These are phyloP conservation scores for Axea sp. DNA, from an alignment of 2,888 invertebrate species.

Conservation along the genomic window DNA sequence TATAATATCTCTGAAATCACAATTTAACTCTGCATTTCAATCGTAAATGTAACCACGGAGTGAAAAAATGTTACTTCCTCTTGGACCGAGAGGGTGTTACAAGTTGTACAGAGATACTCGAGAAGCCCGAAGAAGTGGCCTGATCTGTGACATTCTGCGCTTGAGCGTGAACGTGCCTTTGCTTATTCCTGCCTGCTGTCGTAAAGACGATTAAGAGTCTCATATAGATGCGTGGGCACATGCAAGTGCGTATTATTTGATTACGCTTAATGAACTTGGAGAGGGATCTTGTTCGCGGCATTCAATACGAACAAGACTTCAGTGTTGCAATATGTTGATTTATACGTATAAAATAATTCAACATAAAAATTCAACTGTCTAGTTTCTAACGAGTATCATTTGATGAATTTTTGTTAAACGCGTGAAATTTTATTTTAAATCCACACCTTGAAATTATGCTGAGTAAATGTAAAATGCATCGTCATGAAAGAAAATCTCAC, in stretches of 20 bases:
- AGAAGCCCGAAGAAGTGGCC: constrained; percentile 55
- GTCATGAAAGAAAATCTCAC: too few species aligned
- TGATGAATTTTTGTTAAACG: too few species aligned
- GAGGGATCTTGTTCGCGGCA: constrained; percentile 25
- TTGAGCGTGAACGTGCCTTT: constrained; percentile 64
- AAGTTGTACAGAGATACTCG: constrained; percentile 47
- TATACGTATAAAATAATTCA: too few species aligned
- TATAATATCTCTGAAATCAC: too few species aligned
- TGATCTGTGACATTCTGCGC: constrained; percentile 51
- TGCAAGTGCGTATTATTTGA: constrained; percentile 60
- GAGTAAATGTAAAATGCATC: too few species aligned
- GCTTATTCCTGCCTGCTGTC: constrained; percentile 57
- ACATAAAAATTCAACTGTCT: too few species aligned
- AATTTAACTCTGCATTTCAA: too few species aligned
- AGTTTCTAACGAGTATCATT: too few species aligned
- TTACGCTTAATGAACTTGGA: constrained; percentile 29
- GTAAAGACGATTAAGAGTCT: constrained; percentile 67
- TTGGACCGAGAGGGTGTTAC: constrained; percentile 43
- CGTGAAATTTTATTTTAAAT: too few species aligned
- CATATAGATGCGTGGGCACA: constrained; percentile 74
- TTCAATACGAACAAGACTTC: too few species aligned
- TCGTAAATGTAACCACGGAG: constrained; percentile 11
- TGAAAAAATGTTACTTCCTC: constrained; percentile 33
- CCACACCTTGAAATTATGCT: too few species aligned
- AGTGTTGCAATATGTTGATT: too few species aligned